phyloP scores from a whole-genome alignment of 2,888 invertebrate species.

The Halocaridina rubra region DNA sequence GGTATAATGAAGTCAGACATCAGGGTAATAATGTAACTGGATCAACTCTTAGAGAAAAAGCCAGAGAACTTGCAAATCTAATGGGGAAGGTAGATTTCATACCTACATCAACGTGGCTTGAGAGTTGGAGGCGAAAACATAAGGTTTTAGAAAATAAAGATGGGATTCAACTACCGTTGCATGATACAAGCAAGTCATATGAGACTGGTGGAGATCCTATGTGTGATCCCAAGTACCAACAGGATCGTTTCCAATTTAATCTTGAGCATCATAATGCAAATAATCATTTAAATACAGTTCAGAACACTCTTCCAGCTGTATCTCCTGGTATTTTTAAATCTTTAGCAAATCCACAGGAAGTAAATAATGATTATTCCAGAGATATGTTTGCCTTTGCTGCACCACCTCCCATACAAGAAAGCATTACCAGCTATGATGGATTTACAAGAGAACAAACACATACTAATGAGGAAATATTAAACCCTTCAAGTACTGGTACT shows the following conservation, averaged over 20 bases:
- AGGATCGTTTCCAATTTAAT: constrained; percentile 17
- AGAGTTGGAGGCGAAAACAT: constrained; percentile 27
- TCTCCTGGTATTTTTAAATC: neutral
- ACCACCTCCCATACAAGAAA: constrained; percentile 4
- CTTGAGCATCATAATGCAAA: constrained; percentile 1
- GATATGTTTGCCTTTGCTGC: constrained; percentile 18
- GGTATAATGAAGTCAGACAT: constrained; percentile 31
- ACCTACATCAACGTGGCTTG: constrained; percentile 24
- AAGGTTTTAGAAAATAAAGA: neutral
- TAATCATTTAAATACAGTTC: neutral
- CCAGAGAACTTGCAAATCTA: constrained; percentile 10
- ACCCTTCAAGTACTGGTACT: neutral
- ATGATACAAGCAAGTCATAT: neutral
- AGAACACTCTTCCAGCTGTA: neutral
- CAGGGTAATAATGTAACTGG: neutral
- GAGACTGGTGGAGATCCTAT: neutral
- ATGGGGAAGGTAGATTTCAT: constrained; percentile 35
- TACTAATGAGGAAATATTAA: neutral
- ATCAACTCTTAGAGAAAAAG: constrained; percentile 5
- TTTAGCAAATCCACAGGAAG: neutral
- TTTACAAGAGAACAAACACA: constrained; percentile 10
- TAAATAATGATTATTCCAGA: neutral
- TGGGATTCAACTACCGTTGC: neutral
- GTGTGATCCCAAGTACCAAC: constrained; percentile 12
- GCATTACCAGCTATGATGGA: constrained; percentile 3